Evolutionary conservation across 2,797 vertebrate species (phyloP), one percentile per base, ranked within the genome.

Genomic region (Buphagus erythrorhynchus): DNA sequence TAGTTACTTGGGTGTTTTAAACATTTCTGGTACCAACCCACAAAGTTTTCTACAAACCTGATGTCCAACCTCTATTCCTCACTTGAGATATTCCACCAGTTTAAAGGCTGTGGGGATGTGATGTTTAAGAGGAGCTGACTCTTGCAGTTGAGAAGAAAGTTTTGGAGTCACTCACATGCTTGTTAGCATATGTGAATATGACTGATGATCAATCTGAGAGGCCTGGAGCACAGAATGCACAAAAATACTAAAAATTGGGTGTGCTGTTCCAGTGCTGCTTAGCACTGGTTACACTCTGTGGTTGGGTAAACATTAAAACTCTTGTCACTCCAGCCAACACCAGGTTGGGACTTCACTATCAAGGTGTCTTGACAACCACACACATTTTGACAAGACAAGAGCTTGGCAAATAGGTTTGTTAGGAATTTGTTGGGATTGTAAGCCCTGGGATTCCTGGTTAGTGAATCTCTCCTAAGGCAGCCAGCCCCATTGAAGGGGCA

Each of bases 311-410:
- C 35, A 6, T 25, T 46, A 42, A 17, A 48, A 38, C 4, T 1
- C 48, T 52, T 49, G 20, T 74, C n/a, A 2, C 71, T 80, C 61
- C 18, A 42, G 3, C 24, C 21, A 28, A 25, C 29, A 42, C 13
- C 0, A 0, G 17, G 5, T 1, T 29, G 66, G 55, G 13, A 19
- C 38, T 69, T 58, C 1, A 0, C n/a, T 69, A 5, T 19, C 29
- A 33, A 25, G 13, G 15, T 77, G 26, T 38, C 40, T 55, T 45
- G 55, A 3, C 38, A 46, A 6, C 6, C 9, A 5, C 4, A 12
- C 11, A 0, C 7, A 43, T 79, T 45, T 61, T 43, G 6, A 17
- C 21, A 86, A 57, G 40, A 31, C 16, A 21, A 33, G 17, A 48
- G 16, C 19, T 45, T 80, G 38, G 57, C 52, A 79, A 49, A 8